Evolutionary conservation across 2,113 vertebrate genomes (phyloP).

Genomic region (Salvelinus fontinalis): DNA sequence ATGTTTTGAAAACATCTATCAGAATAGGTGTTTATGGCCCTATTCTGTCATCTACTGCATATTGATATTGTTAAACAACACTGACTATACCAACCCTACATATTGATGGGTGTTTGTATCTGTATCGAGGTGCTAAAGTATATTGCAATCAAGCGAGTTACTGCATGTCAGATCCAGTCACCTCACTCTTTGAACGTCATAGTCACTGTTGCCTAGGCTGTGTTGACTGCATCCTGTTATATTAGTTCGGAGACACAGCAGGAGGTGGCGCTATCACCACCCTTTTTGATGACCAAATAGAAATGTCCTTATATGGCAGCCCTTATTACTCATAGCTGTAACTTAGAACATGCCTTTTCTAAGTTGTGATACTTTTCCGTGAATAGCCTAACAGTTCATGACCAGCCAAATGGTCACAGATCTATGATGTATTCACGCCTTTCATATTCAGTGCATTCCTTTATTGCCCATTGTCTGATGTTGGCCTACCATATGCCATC

Average conservation of each 20-base stretch:
- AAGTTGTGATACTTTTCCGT: not conserved
- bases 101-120: too few species aligned
- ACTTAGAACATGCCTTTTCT: not conserved
- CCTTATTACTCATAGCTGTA: not conserved
- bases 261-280: not conserved
- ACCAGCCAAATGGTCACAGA: too few species aligned
- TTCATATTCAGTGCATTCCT: not conserved
- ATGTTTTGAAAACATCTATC: too few species aligned
- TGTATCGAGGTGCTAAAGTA: too few species aligned
- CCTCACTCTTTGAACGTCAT: not conserved
- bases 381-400: not conserved
- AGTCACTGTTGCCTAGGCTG: too few species aligned
- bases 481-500: not conserved
- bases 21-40: too few species aligned
- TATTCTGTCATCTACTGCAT: too few species aligned
- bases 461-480: not conserved
- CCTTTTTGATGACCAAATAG: not conserved
- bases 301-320: slow-evolving; percentile 34
- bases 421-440: not conserved
- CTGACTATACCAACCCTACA: too few species aligned
- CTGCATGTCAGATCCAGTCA: not conserved
- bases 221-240: too few species aligned
- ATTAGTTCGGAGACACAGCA: not conserved
- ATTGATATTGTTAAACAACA: too few species aligned
- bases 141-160: not conserved